phyloP scores from a whole-genome alignment of 2,113 vertebrate species.

The Rhinogobius similis region DNA sequence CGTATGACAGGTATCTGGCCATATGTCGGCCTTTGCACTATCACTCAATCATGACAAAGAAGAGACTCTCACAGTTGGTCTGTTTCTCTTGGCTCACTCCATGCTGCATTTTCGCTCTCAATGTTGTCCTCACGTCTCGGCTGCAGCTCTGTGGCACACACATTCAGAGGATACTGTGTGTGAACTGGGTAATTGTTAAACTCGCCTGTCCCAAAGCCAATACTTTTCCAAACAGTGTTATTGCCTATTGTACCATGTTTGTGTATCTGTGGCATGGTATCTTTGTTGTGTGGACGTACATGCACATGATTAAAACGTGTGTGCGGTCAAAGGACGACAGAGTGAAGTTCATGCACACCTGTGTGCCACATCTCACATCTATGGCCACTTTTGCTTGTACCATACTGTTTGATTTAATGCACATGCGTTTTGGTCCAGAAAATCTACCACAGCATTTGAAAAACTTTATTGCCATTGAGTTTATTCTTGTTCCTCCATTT shows the following conservation, averaged over 20 bases:
- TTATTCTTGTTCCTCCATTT: slow-evolving; percentile 42
- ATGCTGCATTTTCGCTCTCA: not conserved
- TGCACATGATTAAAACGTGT: slow-evolving; percentile 26
- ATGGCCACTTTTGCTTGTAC: slow-evolving; percentile 21
- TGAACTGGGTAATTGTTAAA: slow-evolving; percentile 46
- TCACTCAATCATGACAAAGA: slow-evolving; percentile 33
- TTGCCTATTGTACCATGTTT: slow-evolving; percentile 12
- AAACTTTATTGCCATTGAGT: slow-evolving; percentile 49
- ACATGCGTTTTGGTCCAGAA: slow-evolving; percentile 31
- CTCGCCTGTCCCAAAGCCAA: slow-evolving; percentile 31
- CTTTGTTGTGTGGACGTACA: slow-evolving; percentile 54
- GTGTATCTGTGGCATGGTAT: slow-evolving; percentile 26
- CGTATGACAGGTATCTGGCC: slow-evolving; percentile 57
- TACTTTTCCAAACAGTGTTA: not conserved
- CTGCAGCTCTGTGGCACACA: slow-evolving; percentile 23
- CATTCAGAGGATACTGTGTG: slow-evolving; percentile 32
- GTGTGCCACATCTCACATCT: slow-evolving; percentile 52
- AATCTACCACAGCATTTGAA: slow-evolving; percentile 42
- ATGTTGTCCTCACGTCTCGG: not conserved
- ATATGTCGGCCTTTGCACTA: slow-evolving; percentile 50
- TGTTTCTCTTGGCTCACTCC: slow-evolving; percentile 43
- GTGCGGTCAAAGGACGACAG: slow-evolving; percentile 31
- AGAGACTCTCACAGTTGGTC: slow-evolving; percentile 24
- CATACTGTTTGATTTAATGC: slow-evolving; percentile 46
- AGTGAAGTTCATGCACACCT: slow-evolving; percentile 55